Evolutionary conservation across 2,113 vertebrate species (phyloP).

Genomic region (Onychostruthus taczanowskii): DNA sequence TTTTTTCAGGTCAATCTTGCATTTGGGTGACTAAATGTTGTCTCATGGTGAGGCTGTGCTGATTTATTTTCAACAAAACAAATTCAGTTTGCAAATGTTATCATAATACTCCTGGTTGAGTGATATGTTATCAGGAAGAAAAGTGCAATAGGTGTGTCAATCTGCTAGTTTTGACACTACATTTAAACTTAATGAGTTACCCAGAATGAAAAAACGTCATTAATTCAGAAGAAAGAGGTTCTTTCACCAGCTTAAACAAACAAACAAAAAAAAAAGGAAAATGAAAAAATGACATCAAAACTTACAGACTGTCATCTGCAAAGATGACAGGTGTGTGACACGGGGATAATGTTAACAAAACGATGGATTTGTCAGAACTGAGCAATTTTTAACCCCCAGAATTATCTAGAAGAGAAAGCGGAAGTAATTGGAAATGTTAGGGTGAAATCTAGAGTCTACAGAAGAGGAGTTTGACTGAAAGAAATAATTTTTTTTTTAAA

Average conservation of each 20-base stretch:
- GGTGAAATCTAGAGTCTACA: background rate
- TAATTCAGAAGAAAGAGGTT: background rate
- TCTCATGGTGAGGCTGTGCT: background rate
- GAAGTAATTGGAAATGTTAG: background rate
- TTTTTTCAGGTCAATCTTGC: background rate
- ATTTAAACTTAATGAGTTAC: background rate
- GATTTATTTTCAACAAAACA: conserved; percentile 53
- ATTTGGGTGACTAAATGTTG: background rate
- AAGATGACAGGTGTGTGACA: background rate
- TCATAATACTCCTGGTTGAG: background rate
- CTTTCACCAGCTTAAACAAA: background rate
- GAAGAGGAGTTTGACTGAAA: background rate
- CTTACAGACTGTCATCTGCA: background rate
- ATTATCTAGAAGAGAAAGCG: background rate
- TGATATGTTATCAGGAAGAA: background rate
- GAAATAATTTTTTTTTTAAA: background rate
- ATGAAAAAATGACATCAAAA: background rate
- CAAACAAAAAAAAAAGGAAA: background rate
- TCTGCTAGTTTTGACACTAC: background rate
- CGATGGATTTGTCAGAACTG: background rate
- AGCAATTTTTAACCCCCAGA: background rate
- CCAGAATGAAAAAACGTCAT: background rate
- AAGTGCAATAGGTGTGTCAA: background rate
- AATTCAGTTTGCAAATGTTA: background rate
- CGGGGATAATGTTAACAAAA: background rate